Evolutionary conservation across 64 coral and sea anemone genomes (phyloP), one percentile per base, ranked within the genome.

Genomic region (Orbicella faveolata): DNA sequence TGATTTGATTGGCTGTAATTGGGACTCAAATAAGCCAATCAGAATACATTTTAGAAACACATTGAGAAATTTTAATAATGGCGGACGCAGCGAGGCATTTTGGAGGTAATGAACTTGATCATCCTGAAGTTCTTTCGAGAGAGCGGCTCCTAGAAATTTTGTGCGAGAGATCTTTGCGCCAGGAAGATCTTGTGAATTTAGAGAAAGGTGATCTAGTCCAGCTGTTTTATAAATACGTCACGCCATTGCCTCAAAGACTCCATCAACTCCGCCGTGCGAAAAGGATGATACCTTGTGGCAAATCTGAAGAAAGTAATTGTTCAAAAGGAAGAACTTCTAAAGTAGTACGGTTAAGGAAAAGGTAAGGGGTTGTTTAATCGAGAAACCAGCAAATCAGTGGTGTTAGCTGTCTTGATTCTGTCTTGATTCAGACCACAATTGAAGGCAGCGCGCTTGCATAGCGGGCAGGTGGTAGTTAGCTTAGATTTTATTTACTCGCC

Each of bases 191-290:
- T 62, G 15, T 87, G 0, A 59, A 93, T 80, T 83, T 96, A 23
- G 94, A 96, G 37, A 96, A 96, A 81, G 52, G 84, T 26, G 90
- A 73, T 25, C 87, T 96, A 73, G 94, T 96, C 15, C 51, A 79
- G 62, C 52, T 92, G 0, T 96, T 93, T 84, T 90, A 96, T 82
- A 96, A 93, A 65, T 52, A 83, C 75, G 94, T 96, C 84, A 77
- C 90, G 8, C 94, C 94, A 4, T 68, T 93, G 59, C 90, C 94
- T 77, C 94, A 96, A 63, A 74, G 94, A 76, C 55, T 90, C 4
- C 94, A 96, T 55, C 94, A 96, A 87, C 90, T 96, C 25, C 90
- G 90, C 44, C 74, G 94, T 17, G 86, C 87, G 19, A 96, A 90
- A 79, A 64, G 94, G 16, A 17, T 48, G 21, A 41, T 55, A 26